These are phyloP conservation scores for Ceratosolen fusciceps DNA, from an alignment of 1,140 invertebrate species.

Conservation along the genomic window DNA sequence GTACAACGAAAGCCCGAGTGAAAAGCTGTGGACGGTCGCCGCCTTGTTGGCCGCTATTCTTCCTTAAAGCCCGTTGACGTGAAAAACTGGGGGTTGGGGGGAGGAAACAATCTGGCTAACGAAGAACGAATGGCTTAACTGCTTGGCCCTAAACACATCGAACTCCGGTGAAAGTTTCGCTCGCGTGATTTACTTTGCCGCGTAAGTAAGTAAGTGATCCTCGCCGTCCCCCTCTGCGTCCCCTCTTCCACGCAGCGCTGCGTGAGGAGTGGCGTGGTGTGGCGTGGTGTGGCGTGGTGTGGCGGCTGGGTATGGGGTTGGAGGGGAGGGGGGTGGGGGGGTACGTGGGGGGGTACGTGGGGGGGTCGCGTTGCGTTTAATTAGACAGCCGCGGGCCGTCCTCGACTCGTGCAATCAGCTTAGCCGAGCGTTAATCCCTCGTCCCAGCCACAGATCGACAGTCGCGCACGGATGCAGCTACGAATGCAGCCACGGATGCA, in stretches of 20 bases:
- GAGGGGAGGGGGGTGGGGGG: too few relatives aligned
- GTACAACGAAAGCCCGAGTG: slow-evolving; percentile 21
- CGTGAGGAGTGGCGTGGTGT: too few relatives aligned
- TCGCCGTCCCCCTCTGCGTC: too few relatives aligned
- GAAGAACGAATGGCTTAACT: too few relatives aligned
- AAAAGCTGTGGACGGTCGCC: slow-evolving; percentile 24
- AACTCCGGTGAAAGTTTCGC: neutral
- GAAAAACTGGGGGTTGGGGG: neutral
- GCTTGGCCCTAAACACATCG: neutral
- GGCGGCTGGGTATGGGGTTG: too few relatives aligned
- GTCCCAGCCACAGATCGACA: slow-evolving; percentile 45
- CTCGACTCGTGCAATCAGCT: slow-evolving; percentile 54
- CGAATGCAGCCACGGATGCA: too few relatives aligned
- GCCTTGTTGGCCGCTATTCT: slow-evolving; percentile 13
- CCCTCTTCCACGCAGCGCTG: too few relatives aligned
- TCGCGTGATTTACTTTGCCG: slow-evolving; percentile 22
- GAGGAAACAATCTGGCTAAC: neutral
- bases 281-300: too few relatives aligned
- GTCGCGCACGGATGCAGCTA: slow-evolving; percentile 46
- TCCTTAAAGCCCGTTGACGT: neutral
- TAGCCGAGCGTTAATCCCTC: slow-evolving; percentile 52
- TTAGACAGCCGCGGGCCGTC: slow-evolving; percentile 44
- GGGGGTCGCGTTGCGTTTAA: slow-evolving; percentile 41
- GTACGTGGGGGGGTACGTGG: too few relatives aligned
- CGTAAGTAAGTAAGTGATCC: slow-evolving; percentile 47